Percentiles rank a stretch among this genome's conserved stretches.
Evolutionary conservation across 2,888 invertebrate genomes (phyloP).

Genomic region (Erebia ligea): DNA sequence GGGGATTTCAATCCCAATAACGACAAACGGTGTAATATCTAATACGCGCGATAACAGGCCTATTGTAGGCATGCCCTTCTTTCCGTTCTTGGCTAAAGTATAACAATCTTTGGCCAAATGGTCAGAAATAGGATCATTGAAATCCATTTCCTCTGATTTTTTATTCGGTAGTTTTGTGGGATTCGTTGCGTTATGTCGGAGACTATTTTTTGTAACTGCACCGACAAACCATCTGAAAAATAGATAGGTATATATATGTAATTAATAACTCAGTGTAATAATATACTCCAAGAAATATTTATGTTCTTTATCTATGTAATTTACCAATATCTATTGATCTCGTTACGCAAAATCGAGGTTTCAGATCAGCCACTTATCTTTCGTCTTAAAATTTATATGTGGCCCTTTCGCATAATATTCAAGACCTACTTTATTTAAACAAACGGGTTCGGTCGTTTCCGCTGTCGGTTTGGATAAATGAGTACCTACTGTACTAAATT

Average conservation of each 20-base stretch:
- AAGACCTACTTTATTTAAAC: no score
- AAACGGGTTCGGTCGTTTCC: no score
- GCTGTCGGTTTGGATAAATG: no score
- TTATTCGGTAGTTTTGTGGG: slow-evolving; percentile 46
- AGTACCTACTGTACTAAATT: no score
- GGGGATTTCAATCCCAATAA: slow-evolving; percentile 70
- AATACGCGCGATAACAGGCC: slow-evolving; percentile 89
- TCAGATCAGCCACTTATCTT: no score
- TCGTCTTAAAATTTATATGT: no score
- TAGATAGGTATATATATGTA: neutral
- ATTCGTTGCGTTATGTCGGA: slow-evolving; percentile 71
- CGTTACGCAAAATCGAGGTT: no score
- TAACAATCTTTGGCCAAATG: slow-evolving; percentile 87
- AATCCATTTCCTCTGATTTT: slow-evolving; percentile 80
- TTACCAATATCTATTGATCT: no score
- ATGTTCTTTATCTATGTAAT: no score
- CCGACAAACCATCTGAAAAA: slow-evolving; percentile 46
- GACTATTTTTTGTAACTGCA: slow-evolving; percentile 65
- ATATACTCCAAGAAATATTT: no score
- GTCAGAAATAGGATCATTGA: slow-evolving; percentile 55
- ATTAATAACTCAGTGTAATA: no score
- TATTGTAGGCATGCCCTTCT: slow-evolving; percentile 72
- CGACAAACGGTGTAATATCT: slow-evolving; percentile 88
- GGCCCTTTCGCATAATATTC: no score
- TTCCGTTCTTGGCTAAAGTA: slow-evolving; percentile 67